Evolutionary conservation across 2,113 vertebrate genomes (phyloP).

Genomic region (Ammodytes marinus): DNA sequence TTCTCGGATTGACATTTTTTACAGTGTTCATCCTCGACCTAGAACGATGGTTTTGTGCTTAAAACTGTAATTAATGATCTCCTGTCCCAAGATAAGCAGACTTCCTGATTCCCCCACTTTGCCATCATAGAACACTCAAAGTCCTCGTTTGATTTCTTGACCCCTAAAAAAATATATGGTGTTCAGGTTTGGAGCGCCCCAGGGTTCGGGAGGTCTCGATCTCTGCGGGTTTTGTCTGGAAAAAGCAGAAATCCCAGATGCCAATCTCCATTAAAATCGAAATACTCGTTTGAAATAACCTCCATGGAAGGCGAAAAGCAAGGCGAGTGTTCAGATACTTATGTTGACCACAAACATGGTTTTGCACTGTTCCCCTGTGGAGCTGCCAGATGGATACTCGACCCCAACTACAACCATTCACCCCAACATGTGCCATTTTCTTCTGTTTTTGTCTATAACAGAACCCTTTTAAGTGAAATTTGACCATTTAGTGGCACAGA

Average conservation of each 20-base stretch:
- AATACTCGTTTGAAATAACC: conserved; percentile 7
- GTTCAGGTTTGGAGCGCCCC: not conserved
- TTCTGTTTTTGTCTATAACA: not conserved
- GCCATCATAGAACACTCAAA: not conserved
- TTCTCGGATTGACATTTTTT: not conserved
- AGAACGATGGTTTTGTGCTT: not conserved
- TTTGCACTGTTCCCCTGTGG: conserved; percentile 18
- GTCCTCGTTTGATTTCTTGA: not conserved
- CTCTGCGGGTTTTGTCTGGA: not conserved
- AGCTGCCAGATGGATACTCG: conserved; percentile 41
- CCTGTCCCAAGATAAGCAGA: not conserved
- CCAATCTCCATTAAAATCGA: conserved; percentile 13
- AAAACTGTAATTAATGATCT: not conserved
- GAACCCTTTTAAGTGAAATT: conserved; percentile 3
- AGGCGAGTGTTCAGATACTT: conserved; percentile 8
- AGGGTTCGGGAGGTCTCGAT: not conserved
- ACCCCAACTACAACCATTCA: not conserved
- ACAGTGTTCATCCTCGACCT: not conserved
- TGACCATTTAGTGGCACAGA: not conserved
- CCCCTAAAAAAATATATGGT: not conserved
- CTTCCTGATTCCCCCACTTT: too few species aligned
- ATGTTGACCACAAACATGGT: conserved; percentile 20
- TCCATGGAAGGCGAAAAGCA: not conserved
- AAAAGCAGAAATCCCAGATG: conserved; percentile 1
- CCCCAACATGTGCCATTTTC: conserved; percentile 4